Evolutionary conservation across 1,140 invertebrate species (phyloP).

Genomic region (Diabrotica virgifera): DNA sequence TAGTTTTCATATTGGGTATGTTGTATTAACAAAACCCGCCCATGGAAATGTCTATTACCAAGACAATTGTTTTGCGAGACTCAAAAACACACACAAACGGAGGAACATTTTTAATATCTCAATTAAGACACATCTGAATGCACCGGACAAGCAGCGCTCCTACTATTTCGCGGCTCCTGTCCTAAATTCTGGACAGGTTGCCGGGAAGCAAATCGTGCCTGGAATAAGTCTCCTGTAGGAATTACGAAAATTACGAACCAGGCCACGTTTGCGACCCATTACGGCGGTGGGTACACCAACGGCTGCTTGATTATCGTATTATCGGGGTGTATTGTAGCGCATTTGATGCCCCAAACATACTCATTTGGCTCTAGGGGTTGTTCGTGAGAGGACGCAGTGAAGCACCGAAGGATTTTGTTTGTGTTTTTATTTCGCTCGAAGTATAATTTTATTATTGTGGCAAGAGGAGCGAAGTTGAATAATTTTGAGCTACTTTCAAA

Average conservation of each 20-base stretch:
- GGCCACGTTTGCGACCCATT: slow-evolving; percentile 32
- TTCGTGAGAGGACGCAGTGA: slow-evolving; percentile 10
- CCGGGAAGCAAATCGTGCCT: background rate
- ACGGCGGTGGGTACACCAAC: slow-evolving; percentile 31
- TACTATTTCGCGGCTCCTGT: background rate
- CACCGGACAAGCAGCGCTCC: no score
- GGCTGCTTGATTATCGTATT: slow-evolving; percentile 39
- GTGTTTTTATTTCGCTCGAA: background rate
- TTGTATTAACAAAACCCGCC: no score
- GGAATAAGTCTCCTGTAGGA: background rate
- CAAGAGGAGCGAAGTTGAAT: background rate
- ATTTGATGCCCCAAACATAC: slow-evolving; percentile 35
- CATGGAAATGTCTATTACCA: no score
- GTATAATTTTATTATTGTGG: background rate
- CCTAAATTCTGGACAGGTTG: slow-evolving; percentile 13
- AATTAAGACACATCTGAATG: no score
- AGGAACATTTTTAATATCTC: no score
- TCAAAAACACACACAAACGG: no score
- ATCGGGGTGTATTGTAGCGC: slow-evolving; percentile 36
- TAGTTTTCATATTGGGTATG: no score
- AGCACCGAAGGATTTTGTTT: background rate
- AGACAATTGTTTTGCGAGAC: no score
- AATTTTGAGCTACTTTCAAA: background rate
- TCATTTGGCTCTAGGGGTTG: slow-evolving; percentile 30
- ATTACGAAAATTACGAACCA: slow-evolving; percentile 25